Base-by-base conservation (phyloP, 2,113 vertebrate species). In the Elephas maximus region DNA sequence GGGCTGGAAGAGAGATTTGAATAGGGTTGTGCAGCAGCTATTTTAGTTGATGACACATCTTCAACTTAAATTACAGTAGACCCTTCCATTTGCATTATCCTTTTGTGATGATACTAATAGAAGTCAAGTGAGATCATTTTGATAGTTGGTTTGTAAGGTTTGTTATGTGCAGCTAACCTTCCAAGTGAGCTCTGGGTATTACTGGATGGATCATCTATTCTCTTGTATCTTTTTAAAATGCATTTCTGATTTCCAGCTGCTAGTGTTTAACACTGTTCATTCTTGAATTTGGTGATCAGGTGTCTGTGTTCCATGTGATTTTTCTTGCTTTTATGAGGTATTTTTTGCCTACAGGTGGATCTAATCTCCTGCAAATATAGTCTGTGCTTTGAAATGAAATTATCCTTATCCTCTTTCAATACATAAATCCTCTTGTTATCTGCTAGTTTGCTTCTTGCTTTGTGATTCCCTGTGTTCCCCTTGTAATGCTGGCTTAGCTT, bases 21-120 rank as follows among this genome's bases (percentile, higher is more conserved):
- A 67, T 90, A 90, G 74, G 51, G 28, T 89, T 91, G 85, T 95
- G 60, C 51, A 51, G 82, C 37, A 96, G 87, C 67, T 96, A 44
- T 95, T 97, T 97, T 82, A 89, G 88, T 88, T 96, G 91, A 95
- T 91, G 69, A 96, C 79, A 85, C 20, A 89, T 89, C 60, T 96
- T 95, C 51, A 92, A 89, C 28, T 95, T 97, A 62, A 95, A 77
- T 94, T 96, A 41, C 41, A 82, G 14, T 92, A 81, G 57, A 62
- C 33, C 85, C 90, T 77, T 30, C 74, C 65, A 71, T 96, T 96
- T 93, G 44, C 53, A 30, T 82, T 90, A 80, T 93, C 24, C 15
- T 84, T 69, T 60, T 80, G 69, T 91, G 73, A 71, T 88, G 48
- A 65, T 93, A 90, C 83, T 89, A 74, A n/a, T 67, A 86, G 78